Evolutionary conservation across 2,888 invertebrate genomes (phyloP), one percentile per base, ranked within the genome.

Genomic region (Oscheius sp.): DNA sequence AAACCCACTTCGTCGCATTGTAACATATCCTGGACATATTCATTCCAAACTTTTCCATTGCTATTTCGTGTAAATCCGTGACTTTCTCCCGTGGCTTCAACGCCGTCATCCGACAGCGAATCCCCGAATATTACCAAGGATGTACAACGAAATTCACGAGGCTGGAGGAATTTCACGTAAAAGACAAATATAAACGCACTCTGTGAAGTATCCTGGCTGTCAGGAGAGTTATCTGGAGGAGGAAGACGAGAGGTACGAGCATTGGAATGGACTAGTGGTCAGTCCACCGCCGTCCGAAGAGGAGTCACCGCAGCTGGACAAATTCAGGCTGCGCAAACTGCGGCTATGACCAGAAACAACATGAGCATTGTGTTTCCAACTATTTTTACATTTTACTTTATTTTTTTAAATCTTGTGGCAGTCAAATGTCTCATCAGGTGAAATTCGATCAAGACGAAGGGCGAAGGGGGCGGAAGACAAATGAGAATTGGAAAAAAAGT

Each of bases 1-100:
- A n/a, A 56, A 23, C 2, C 5, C 27, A 82, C 83, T 63, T 78
- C 69, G 18, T 82, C 81, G 68, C 85, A 85, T 55, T 78, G 81
- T 18, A 85, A 72, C 79, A 84, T 78, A 9, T 75, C 63, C 35
- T 83, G 71, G 9, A 83, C 79, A 46, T 85, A 85, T 58, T 85
- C 85, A 18, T 82, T 75, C 84, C 84, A 85, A 1, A 85, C 83
- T 59, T 80, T 81, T 6, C 85, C 85, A 68, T 85, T 85, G 23
- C 78, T 76, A 45, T 84, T 84, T 13, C 84, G 52, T n/a, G 73
- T 43, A 59, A 78, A 81, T 12, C 81, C 81, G 23, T 81, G 78
- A 52, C 75, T 75, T 52, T 78, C 79, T 16, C 79, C 82, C 23
- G 78, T 80, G 0, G 80, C 83, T 56, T 85, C 85, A 0, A 82